These are phyloP conservation scores for Tylochromis polylepis DNA, from an alignment of 2,113 vertebrate genomes.

Conservation along the genomic window DNA sequence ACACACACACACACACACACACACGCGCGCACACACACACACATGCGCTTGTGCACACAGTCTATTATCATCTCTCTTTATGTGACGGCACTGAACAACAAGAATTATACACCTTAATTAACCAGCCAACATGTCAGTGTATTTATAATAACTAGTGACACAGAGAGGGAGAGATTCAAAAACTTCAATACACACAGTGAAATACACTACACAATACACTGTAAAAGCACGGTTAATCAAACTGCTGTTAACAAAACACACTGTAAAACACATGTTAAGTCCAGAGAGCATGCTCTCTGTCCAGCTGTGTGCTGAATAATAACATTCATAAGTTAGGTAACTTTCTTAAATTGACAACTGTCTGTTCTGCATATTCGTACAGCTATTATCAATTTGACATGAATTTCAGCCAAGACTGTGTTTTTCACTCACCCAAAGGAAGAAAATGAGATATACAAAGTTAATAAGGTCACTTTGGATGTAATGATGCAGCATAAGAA, in stretches of 20 bases:
- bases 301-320: background rate
- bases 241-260: background rate
- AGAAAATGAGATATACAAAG: background rate
- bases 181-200: background rate
- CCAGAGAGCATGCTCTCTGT: background rate
- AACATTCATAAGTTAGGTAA: background rate
- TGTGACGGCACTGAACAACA: constrained; percentile 61
- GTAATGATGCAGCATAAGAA: background rate
- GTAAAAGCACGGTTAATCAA: background rate
- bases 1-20: background rate
- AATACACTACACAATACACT: constrained; percentile 1
- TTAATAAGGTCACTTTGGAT: background rate
- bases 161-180: constrained; percentile 27
- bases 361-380: background rate
- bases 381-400: background rate
- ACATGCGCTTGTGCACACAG: background rate
- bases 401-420: background rate
- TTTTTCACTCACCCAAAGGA: background rate
- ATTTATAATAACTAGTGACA: constrained; percentile 61
- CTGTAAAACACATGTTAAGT: background rate
- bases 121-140: constrained; percentile 65
- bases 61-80: constrained; percentile 61
- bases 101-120: constrained; percentile 71
- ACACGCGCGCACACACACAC: constrained; percentile 1
- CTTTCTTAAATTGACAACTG: background rate